Conservation (phyloP, 2,888 invertebrate species). For the Orchesellides sinensis region DNA sequence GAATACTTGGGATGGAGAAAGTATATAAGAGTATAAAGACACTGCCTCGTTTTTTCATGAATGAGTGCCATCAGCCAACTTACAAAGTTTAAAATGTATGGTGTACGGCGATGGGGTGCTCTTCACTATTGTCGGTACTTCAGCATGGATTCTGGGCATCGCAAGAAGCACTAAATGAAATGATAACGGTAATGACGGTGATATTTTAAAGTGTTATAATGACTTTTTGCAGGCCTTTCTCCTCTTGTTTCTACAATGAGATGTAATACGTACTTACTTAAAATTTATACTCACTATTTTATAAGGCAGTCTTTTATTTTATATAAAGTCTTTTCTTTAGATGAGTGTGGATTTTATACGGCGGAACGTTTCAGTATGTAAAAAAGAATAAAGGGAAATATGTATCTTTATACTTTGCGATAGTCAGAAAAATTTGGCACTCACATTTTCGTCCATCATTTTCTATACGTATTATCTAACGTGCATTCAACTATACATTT, state of each 20-base stretch:
- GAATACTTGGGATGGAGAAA: background rate
- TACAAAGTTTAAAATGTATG: background rate
- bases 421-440: background rate
- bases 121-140: background rate
- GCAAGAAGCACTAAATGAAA: conserved; percentile 33
- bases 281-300: too few species aligned
- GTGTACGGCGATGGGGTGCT: background rate
- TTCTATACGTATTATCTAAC: too few species aligned
- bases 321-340: background rate
- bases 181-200: conserved; percentile 49
- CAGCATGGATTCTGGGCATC: background rate
- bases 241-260: conserved; percentile 5
- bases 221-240: conserved; percentile 33
- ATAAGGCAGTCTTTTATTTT: too few species aligned
- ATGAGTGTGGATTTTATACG: background rate
- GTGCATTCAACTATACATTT: background rate
- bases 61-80: background rate
- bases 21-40: background rate
- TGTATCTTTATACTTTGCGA: background rate
- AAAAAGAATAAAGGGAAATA: background rate
- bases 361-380: background rate
- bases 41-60: background rate
- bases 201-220: conserved; percentile 52
- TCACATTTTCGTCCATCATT: conserved; percentile 25
- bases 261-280: background rate